Percentiles rank a stretch among this genome's conserved stretches.
Conservation (phyloP, 2,113 vertebrate species). For the Synodontis membranacea region DNA sequence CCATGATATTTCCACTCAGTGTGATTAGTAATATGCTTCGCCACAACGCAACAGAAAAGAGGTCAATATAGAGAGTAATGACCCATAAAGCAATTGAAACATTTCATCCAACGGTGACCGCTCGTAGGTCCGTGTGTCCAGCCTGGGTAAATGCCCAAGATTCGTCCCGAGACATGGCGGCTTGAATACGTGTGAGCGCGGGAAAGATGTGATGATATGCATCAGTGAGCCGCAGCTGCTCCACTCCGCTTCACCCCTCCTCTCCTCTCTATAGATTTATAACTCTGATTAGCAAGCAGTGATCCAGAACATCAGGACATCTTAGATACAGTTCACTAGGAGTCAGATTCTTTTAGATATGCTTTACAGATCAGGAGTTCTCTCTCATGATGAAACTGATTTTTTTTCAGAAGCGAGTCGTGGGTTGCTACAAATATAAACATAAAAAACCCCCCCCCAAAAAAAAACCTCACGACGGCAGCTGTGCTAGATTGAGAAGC, state of each 20-base stretch:
- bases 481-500: neutral
- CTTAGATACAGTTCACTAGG: conserved; percentile 33
- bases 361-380: neutral
- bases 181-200: conserved; percentile 20
- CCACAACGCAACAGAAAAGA: neutral
- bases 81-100: conserved; percentile 32
- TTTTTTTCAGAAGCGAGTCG: conserved; percentile 8
- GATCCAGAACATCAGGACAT: conserved; percentile 51
- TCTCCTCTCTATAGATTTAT: conserved; percentile 39
- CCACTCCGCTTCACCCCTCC: conserved; percentile 4
- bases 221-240: conserved; percentile 46
- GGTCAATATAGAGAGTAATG: conserved; percentile 29
- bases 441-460: too few relatives aligned
- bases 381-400: neutral
- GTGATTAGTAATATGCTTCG: conserved; percentile 18
- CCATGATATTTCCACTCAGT: conserved; percentile 20
- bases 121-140: conserved; percentile 31
- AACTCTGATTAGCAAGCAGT: conserved; percentile 49
- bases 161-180: neutral
- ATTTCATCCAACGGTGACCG: conserved; percentile 26
- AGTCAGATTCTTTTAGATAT: conserved; percentile 29
- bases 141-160: conserved; percentile 16
- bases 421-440: neutral
- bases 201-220: conserved; percentile 40
- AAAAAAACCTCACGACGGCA: neutral